A percentile compares a stretch with the other conserved stretches of the same genome.
Conservation (phyloP, 2,113 vertebrate genomes). For the Lophotis ruficrista region DNA sequence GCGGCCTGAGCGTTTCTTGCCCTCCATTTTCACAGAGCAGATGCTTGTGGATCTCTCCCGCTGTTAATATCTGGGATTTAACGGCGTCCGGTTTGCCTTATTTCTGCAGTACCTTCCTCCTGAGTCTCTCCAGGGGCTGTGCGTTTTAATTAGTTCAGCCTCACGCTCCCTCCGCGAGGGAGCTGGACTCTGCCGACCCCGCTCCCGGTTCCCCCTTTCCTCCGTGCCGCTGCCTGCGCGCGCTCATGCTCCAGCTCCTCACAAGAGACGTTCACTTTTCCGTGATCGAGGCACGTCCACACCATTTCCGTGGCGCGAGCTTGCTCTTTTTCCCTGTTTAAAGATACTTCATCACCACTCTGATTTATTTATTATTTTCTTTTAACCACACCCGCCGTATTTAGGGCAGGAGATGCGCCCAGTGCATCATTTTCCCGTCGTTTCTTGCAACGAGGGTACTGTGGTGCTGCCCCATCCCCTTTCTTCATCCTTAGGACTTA, state of each 20-base stretch:
- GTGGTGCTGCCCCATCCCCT: background rate
- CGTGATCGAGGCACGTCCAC: background rate
- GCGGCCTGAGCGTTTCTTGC: background rate
- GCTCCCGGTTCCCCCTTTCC: background rate
- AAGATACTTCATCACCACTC: background rate
- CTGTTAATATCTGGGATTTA: background rate
- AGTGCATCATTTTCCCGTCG: fast-evolving
- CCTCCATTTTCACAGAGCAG: background rate
- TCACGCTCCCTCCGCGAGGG: background rate
- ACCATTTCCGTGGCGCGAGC: background rate
- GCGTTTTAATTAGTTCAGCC: slow-evolving; percentile 24
- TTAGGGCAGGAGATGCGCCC: background rate
- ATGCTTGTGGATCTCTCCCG: background rate
- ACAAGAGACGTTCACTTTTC: background rate
- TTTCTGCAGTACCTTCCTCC: background rate
- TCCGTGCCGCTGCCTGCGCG: background rate
- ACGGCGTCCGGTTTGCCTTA: background rate
- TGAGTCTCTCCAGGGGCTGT: background rate
- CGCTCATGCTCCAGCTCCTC: background rate
- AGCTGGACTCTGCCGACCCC: background rate
- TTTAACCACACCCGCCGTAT: background rate
- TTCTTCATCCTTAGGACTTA: background rate
- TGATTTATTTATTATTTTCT: no score
- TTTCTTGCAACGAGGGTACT: background rate
- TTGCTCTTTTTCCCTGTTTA: background rate